Percentiles rank a stretch among this genome's conserved stretches.
Evolutionary conservation across 2,113 vertebrate genomes (phyloP).

Genomic region (Heteronetta atricapilla): DNA sequence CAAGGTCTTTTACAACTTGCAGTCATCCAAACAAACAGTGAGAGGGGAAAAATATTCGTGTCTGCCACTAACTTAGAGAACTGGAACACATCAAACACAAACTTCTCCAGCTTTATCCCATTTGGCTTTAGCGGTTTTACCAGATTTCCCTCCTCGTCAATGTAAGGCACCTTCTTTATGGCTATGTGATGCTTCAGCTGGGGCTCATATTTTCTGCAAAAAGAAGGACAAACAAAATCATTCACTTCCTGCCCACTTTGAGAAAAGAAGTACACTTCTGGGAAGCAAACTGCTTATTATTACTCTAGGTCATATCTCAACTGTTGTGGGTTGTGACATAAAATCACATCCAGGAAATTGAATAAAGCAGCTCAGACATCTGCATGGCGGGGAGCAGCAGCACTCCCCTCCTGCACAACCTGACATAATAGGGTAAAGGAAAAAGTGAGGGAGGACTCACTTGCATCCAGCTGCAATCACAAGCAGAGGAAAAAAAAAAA

Average conservation of each 20-base stretch:
- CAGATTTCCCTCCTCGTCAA: constrained; percentile 85
- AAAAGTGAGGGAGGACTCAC: background rate
- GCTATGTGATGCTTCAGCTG: constrained; percentile 87
- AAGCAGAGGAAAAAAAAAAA: background rate
- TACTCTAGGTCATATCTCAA: background rate
- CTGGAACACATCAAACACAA: constrained; percentile 95
- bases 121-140: constrained; percentile 89
- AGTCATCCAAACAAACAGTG: background rate
- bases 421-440: background rate
- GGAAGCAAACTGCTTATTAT: background rate
- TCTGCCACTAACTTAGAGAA: constrained; percentile 87
- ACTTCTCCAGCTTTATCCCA: constrained; percentile 98
- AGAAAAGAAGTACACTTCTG: background rate
- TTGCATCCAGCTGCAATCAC: background rate
- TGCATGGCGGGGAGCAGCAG: background rate
- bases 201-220: constrained; percentile 78
- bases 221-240: background rate
- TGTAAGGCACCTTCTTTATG: constrained; percentile 90
- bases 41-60: background rate
- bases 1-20: background rate
- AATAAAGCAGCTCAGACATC: background rate
- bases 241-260: background rate
- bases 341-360: background rate
- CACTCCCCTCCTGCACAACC: background rate
- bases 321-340: background rate